Evolutionary conservation across 2,797 vertebrate species (phyloP), one percentile per base, ranked within the genome.

Genomic region (Prunella strophiata): DNA sequence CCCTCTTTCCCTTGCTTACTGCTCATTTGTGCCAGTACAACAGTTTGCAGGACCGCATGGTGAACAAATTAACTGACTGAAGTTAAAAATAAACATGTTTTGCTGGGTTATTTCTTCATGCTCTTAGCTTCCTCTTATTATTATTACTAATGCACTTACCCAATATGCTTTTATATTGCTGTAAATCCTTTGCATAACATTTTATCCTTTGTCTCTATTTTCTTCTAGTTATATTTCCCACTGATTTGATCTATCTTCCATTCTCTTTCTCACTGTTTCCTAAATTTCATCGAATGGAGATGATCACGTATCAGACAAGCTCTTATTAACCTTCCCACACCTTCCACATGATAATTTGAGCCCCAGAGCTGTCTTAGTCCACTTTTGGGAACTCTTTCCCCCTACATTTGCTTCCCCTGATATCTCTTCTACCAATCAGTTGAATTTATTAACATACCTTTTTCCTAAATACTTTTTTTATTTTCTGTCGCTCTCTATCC

Each of bases 51-150:
- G 66, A 88, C 76, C 0, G 1, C 76, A 66, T 93, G 88, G 73
- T 76, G 88, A 93, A 81, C 54, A 93, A 95, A 94, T 94, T 75
- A 91, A 81, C 85, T 58, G 79, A 88, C 67, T 78, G 54, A 78
- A 94, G 73, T 70, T 94, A 91, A 96, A 96, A 95, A 91, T 89
- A 94, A 95, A 94, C 70, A 81, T 78, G 54, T 96, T 95, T 96
- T 96, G 11, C 88, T 78, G 70, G 26, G 36, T 86, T 94, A 70
- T 86, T 93, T 92, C 76, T 93, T 93, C 70, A 58, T 51, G 47
- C 47, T 90, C n/a, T 84, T 77, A 82, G 43, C 70, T 93, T 94
- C 70, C 47, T 74, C 42, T 51, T 91, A 1, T 72, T 91, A 2
- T 85, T 85, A 67, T 82, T 95, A 71, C 59, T 86, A 86, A 65